Evolutionary conservation across 1,140 invertebrate species (phyloP).

Genomic region (Aethina tumida): DNA sequence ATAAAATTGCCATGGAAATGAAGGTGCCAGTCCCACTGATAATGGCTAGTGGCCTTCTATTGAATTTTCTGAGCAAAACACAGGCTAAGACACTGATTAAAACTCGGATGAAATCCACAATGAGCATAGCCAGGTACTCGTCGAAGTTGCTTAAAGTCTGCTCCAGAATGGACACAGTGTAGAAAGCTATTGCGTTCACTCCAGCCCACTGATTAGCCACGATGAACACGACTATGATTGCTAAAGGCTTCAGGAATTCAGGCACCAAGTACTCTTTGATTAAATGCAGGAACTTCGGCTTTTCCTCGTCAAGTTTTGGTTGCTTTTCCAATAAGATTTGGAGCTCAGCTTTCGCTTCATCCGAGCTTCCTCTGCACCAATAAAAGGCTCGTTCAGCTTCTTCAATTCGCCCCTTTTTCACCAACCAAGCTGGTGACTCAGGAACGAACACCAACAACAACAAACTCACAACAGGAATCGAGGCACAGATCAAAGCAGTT

Average conservation of each 20-base stretch:
- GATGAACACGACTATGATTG: slow-evolving; percentile 49
- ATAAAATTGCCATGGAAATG: slow-evolving; percentile 41
- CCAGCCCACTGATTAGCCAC: slow-evolving; percentile 52
- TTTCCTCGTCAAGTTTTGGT: slow-evolving; percentile 16
- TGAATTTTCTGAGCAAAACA: slow-evolving; percentile 46
- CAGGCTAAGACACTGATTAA: slow-evolving; percentile 47
- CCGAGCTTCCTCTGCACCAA: slow-evolving; percentile 39
- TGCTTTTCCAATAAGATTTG: slow-evolving; percentile 38
- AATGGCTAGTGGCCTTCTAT: slow-evolving; percentile 45
- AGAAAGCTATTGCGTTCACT: slow-evolving; percentile 61
- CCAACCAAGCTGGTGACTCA: slow-evolving; percentile 63
- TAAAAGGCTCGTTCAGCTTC: slow-evolving; percentile 41
- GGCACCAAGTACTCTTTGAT: slow-evolving; percentile 26
- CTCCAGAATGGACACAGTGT: slow-evolving; percentile 53
- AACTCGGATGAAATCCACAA: slow-evolving; percentile 58
- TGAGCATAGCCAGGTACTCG: slow-evolving; percentile 49
- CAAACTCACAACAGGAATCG: slow-evolving; percentile 41
- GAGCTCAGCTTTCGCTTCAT: slow-evolving; percentile 40
- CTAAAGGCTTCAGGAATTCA: slow-evolving; percentile 46
- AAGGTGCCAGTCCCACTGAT: slow-evolving; percentile 47
- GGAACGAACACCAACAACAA: slow-evolving; percentile 44
- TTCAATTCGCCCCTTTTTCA: slow-evolving; percentile 41
- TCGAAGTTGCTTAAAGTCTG: slow-evolving; percentile 42
- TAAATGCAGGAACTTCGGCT: slow-evolving; percentile 5
- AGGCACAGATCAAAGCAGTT: slow-evolving; percentile 42